Percentiles rank a stretch among this genome's conserved stretches.
Evolutionary conservation across 2,888 invertebrate genomes (phyloP).

Genomic region (Melieria omissa): DNA sequence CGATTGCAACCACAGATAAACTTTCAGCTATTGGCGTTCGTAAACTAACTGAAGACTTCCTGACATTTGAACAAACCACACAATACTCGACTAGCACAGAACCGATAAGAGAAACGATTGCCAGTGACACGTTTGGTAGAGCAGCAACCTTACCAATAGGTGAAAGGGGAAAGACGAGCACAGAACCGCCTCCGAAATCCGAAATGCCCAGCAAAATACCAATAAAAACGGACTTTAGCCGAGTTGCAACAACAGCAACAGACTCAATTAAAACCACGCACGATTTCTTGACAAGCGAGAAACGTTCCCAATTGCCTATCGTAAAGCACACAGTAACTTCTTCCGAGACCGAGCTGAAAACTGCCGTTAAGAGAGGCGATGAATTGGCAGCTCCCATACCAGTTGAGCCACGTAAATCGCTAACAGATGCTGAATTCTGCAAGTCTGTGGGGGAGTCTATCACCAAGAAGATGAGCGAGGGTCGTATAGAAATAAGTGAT

Average conservation of each 20-base stretch:
- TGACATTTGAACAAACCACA: slow-evolving; percentile 50
- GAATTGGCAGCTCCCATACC: slow-evolving; percentile 49
- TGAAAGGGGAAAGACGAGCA: slow-evolving; percentile 4
- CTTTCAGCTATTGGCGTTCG: slow-evolving; percentile 39
- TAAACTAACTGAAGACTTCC: slow-evolving; percentile 52
- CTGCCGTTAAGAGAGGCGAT: slow-evolving; percentile 9
- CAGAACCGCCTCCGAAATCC: not conserved
- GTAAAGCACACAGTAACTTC: slow-evolving; percentile 10
- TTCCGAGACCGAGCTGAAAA: slow-evolving; percentile 1
- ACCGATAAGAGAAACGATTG: slow-evolving; percentile 20
- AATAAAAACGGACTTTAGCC: slow-evolving; percentile 12
- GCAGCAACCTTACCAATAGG: slow-evolving; percentile 19
- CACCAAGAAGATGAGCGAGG: slow-evolving; percentile 65
- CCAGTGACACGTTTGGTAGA: slow-evolving; percentile 14
- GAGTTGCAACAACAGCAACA: slow-evolving; percentile 36
- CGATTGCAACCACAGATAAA: slow-evolving; percentile 47
- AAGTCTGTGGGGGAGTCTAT: slow-evolving; percentile 64
- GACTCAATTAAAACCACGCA: slow-evolving; percentile 37
- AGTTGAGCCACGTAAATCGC: slow-evolving; percentile 59
- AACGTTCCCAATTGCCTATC: slow-evolving; percentile 28
- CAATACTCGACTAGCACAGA: slow-evolving; percentile 38
- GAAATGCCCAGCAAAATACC: slow-evolving; percentile 16
- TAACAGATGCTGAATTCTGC: slow-evolving; percentile 65
- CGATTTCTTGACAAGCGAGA: slow-evolving; percentile 38
- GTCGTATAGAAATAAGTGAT: slow-evolving; percentile 60